Evolutionary conservation across 1,140 invertebrate genomes (phyloP).

Genomic region (Neomicropteryx cornuta): DNA sequence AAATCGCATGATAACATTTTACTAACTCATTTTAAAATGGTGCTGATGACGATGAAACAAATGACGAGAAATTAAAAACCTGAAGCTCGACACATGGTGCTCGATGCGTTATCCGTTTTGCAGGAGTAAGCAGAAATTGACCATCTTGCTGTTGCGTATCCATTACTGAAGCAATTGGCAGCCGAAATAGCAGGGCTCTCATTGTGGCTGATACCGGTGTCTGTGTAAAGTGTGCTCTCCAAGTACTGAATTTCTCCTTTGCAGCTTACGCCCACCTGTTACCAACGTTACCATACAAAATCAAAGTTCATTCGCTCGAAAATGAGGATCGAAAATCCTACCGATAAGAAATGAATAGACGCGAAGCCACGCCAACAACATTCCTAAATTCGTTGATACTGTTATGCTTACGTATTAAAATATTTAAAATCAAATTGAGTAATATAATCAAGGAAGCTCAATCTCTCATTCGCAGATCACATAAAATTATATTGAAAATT

Average conservation of each 20-base stretch:
- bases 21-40: background rate
- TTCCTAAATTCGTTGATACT: no score
- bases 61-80: slow-evolving; percentile 25
- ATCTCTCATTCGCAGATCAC: no score
- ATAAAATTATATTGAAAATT: no score
- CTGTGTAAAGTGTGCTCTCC: slow-evolving; percentile 44
- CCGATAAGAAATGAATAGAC: no score
- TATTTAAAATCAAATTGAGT: no score
- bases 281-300: slow-evolving; percentile 40
- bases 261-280: slow-evolving; percentile 48
- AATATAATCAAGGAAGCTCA: no score
- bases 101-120: slow-evolving; percentile 51
- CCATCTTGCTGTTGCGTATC: slow-evolving; percentile 46
- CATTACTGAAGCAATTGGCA: slow-evolving; percentile 31
- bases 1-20: slow-evolving; percentile 11
- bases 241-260: slow-evolving; percentile 52
- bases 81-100: slow-evolving; percentile 51
- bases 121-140: slow-evolving; percentile 42
- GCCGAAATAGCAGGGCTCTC: slow-evolving; percentile 32
- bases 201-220: slow-evolving; percentile 47
- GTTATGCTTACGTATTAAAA: no score
- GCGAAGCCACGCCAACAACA: no score
- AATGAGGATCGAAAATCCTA: no score
- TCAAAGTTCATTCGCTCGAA: slow-evolving; percentile 21
- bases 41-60: background rate